Conservation (phyloP, 2,888 invertebrate species). For the Polyommatus icarus region DNA sequence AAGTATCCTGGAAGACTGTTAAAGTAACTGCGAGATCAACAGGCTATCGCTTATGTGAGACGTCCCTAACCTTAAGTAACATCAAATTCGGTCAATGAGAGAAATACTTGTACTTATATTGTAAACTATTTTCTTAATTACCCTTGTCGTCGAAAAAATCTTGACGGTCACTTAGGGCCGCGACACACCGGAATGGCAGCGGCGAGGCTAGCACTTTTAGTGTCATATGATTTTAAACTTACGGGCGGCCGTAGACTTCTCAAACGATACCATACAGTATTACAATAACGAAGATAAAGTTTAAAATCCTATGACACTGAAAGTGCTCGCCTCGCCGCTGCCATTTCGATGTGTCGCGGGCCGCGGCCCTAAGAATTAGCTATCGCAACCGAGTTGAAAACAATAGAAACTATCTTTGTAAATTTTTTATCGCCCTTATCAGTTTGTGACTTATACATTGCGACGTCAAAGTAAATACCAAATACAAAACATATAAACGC, state of each 20-base stretch:
- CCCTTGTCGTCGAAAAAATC: not conserved
- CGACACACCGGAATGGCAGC: no score
- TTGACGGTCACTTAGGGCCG: not conserved
- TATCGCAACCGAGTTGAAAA: not conserved
- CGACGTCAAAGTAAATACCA: not conserved
- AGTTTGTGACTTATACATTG: not conserved
- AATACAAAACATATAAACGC: conserved; percentile 7
- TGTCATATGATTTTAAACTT: no score
- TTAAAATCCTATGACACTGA: no score
- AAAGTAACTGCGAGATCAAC: conserved; percentile 28
- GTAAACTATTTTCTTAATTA: not conserved
- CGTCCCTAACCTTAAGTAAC: conserved; percentile 21
- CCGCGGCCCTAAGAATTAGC: not conserved
- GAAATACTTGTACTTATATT: conserved; percentile 32
- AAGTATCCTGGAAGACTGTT: conserved; percentile 6
- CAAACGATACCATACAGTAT: no score
- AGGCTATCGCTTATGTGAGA: conserved; percentile 21
- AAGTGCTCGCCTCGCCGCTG: no score
- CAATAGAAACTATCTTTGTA: not conserved
- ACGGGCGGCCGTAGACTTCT: no score
- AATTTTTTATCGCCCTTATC: not conserved
- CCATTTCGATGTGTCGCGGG: no score
- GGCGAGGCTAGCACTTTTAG: no score
- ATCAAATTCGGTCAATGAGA: conserved; percentile 34
- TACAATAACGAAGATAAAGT: no score